Percentiles rank a stretch among this genome's conserved stretches.
phyloP scores from a whole-genome alignment of 2,113 vertebrate species.

The Pygoscelis antarcticus region DNA sequence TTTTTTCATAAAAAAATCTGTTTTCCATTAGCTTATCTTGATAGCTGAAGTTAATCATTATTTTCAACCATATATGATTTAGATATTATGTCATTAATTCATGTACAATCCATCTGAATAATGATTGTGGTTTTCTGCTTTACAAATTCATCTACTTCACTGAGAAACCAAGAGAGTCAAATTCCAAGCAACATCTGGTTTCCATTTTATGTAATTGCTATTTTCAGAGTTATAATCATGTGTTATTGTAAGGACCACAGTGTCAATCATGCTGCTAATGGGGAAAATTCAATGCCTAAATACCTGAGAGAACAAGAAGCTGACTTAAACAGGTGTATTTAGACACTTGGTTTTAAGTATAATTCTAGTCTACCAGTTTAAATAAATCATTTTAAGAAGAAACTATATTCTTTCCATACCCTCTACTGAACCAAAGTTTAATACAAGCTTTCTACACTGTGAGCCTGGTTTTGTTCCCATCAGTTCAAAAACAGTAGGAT shows the following conservation, averaged over 20 bases:
- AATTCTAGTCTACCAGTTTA: constrained; percentile 80
- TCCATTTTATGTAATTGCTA: constrained; percentile 89
- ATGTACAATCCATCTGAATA: constrained; percentile 87
- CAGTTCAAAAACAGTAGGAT: neutral
- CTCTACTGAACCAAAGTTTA: constrained; percentile 64
- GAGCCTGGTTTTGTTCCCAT: neutral
- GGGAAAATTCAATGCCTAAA: constrained; percentile 82
- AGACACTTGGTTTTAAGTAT: constrained; percentile 77
- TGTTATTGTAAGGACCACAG: constrained; percentile 90
- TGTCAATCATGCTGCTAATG: constrained; percentile 89
- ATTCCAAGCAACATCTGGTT: constrained; percentile 87
- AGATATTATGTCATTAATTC: constrained; percentile 91
- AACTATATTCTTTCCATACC: constrained; percentile 73
- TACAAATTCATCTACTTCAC: constrained; percentile 88
- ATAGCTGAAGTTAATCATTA: constrained; percentile 84
- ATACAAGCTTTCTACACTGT: constrained; percentile 29
- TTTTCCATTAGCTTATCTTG: constrained; percentile 85
- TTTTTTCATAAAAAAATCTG: constrained; percentile 67
- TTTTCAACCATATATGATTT: constrained; percentile 86
- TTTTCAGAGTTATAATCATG: constrained; percentile 90
- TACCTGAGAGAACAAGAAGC: constrained; percentile 84
- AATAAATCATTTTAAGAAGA: constrained; percentile 83
- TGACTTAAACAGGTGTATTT: constrained; percentile 83
- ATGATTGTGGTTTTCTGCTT: constrained; percentile 87
- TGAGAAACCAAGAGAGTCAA: constrained; percentile 84